Evolutionary conservation across 1,140 invertebrate species (phyloP).

Genomic region (Procambarus clarkii): DNA sequence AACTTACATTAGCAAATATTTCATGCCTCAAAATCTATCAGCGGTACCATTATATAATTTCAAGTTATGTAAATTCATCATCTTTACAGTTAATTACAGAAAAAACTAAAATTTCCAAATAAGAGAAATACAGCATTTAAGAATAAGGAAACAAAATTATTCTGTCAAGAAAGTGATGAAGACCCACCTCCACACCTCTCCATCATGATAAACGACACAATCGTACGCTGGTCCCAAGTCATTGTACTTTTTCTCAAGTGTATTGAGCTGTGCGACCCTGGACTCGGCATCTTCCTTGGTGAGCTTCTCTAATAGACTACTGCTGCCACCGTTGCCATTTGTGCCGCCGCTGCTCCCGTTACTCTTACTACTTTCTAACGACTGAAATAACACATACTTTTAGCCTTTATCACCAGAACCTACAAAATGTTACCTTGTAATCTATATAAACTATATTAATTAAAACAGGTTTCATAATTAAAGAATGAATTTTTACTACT

Average conservation of each 20-base stretch:
- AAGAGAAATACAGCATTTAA: not conserved
- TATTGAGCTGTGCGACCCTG: conserved; percentile 87
- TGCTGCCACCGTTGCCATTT: conserved; percentile 12
- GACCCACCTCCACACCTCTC: conserved; percentile 84
- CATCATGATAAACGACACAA: conserved; percentile 94
- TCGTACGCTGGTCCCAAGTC: conserved; percentile 94
- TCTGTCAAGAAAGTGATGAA: not conserved
- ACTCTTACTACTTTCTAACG: conserved; percentile 20
- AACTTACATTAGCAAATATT: no score
- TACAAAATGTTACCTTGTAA: no score
- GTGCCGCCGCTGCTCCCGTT: not conserved
- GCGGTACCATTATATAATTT: no score
- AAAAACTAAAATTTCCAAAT: not conserved
- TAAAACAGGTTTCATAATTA: no score
- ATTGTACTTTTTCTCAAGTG: conserved; percentile 90
- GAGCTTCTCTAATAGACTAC: conserved; percentile 83
- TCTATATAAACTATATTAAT: no score
- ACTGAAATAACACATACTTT: not conserved
- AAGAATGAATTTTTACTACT: no score
- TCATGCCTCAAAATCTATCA: no score
- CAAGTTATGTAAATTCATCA: no score
- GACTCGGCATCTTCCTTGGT: conserved; percentile 93
- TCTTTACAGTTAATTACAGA: not conserved
- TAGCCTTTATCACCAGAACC: no score
- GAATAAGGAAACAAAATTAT: not conserved